A percentile compares a stretch with the other conserved stretches of the same genome.
These are phyloP conservation scores for Cacatua alba DNA, from an alignment of 2,113 vertebrate species.

Conservation along the genomic window DNA sequence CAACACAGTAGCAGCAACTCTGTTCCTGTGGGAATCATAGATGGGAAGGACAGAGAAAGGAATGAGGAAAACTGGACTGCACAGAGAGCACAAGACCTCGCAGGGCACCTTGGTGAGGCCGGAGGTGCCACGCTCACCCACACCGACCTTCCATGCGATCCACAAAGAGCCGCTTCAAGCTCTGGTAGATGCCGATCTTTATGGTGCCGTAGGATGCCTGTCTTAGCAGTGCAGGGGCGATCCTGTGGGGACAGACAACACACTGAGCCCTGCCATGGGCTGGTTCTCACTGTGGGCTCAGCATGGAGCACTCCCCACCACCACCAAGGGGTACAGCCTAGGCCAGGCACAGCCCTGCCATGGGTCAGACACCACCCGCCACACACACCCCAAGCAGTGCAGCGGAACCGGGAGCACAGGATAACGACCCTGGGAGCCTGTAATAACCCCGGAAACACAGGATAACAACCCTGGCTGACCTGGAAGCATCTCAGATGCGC, in stretches of 20 bases:
- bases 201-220: slow-evolving; percentile 97
- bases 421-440: too few species aligned
- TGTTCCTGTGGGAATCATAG: not conserved
- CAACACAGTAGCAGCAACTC: not conserved
- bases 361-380: too few species aligned
- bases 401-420: not conserved
- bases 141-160: slow-evolving; percentile 88
- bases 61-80: not conserved
- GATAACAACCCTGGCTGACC: not conserved
- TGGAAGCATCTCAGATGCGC: too few species aligned
- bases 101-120: fast-evolving
- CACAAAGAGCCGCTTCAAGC: slow-evolving; percentile 92
- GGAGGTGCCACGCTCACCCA: fast-evolving
- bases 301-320: fast-evolving
- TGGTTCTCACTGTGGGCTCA: not conserved
- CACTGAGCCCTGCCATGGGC: fast-evolving
- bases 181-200: slow-evolving; percentile 97
- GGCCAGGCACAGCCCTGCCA: fast-evolving
- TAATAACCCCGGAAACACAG: too few species aligned
- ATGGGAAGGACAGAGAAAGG: not conserved
- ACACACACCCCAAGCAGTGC: too few species aligned
- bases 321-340: not conserved
- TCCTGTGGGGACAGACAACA: slow-evolving; percentile 65
- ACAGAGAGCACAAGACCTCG: fast-evolving
- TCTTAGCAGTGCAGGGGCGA: slow-evolving; percentile 90